phyloP scores from a whole-genome alignment of 2,888 invertebrate genomes.

The Neocrepidodera transversa region DNA sequence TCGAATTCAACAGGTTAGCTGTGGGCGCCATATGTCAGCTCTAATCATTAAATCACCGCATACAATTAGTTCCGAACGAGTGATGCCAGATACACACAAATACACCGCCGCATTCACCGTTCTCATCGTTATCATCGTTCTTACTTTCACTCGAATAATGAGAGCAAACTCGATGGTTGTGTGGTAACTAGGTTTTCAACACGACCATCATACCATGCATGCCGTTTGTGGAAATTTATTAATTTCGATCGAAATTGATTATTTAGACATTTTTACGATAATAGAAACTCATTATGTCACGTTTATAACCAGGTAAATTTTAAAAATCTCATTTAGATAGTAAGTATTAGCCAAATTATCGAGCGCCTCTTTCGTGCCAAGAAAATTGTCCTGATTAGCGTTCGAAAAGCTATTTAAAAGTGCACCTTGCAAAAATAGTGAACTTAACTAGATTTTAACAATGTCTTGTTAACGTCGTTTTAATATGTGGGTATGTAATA shows the following conservation, averaged over 20 bases:
- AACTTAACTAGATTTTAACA: constrained; percentile 35
- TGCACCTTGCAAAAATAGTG: constrained; percentile 39
- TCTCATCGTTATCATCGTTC: constrained; percentile 16
- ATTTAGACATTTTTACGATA: too few species aligned
- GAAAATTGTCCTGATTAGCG: constrained; percentile 13
- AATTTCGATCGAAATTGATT: too few species aligned
- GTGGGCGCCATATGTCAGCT: constrained; percentile 22
- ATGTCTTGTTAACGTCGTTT: constrained; percentile 22
- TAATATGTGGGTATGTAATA: constrained; percentile 11
- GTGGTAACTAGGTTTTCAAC: constrained; percentile 1
- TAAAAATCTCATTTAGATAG: background rate
- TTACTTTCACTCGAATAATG: constrained; percentile 31
- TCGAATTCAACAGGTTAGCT: constrained; percentile 1
- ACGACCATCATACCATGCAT: too few species aligned
- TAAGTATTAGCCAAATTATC: background rate
- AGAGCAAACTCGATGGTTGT: constrained; percentile 2
- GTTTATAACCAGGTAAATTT: background rate
- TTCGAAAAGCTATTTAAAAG: constrained; percentile 8
- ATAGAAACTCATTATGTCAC: background rate
- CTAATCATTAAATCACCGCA: constrained; percentile 7
- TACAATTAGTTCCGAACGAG: constrained; percentile 32
- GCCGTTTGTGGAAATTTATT: too few species aligned
- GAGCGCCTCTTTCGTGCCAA: background rate
- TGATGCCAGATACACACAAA: constrained; percentile 11
- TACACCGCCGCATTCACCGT: too few species aligned